These are phyloP conservation scores for Cuniculus paca DNA, from an alignment of 2,797 vertebrate species.

Conservation along the genomic window DNA sequence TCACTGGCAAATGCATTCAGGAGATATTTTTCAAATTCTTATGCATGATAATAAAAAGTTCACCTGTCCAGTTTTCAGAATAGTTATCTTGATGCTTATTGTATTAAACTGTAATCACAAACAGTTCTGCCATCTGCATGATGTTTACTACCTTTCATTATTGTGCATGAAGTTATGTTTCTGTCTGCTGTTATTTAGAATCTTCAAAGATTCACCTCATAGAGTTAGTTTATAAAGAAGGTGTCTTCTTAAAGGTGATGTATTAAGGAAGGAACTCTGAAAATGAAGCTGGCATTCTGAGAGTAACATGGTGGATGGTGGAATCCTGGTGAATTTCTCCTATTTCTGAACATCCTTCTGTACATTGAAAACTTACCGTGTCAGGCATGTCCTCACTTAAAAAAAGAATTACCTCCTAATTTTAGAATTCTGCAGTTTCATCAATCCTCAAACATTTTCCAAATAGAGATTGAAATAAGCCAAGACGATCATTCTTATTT, in stretches of 20 bases:
- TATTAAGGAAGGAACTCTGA: neutral
- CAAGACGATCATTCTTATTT: neutral
- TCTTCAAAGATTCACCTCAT: neutral
- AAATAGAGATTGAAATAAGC: neutral
- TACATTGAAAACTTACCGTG: neutral
- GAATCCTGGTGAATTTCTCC: neutral
- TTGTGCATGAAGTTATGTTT: neutral
- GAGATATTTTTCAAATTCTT: neutral
- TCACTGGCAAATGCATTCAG: neutral
- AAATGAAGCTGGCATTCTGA: neutral
- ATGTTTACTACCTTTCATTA: neutral
- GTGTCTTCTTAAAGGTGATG: neutral
- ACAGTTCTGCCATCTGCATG: neutral
- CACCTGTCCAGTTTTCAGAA: neutral
- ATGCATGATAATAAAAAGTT: neutral
- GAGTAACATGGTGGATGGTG: neutral
- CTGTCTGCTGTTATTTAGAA: neutral
- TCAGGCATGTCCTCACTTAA: neutral
- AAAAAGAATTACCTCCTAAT: neutral
- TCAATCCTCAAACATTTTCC: neutral
- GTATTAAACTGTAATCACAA: neutral
- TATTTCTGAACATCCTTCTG: neutral
- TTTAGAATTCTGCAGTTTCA: neutral
- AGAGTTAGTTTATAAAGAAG: neutral
- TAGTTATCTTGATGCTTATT: neutral